Conservation (phyloP, 2,113 vertebrate genomes). For the Notothenia rossii region DNA sequence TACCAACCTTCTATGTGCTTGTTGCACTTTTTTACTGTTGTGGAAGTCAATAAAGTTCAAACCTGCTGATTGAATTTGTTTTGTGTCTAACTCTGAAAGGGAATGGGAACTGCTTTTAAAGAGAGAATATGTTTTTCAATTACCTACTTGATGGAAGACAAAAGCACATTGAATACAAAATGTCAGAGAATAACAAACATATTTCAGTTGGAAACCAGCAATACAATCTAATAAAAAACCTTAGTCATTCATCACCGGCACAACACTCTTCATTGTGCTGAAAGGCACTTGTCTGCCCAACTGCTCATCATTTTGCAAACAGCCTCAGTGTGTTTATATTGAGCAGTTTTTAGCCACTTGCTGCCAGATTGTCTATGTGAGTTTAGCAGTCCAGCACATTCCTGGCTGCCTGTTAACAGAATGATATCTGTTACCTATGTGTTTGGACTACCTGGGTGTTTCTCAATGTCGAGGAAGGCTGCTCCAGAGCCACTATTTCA, state of each 20-base stretch:
- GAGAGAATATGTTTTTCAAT: slow-evolving; percentile 7
- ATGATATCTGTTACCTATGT: slow-evolving; percentile 9
- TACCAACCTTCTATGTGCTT: slow-evolving; percentile 55
- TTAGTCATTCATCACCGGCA: slow-evolving; percentile 4
- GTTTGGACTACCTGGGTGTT: slow-evolving; percentile 12
- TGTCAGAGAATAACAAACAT: slow-evolving; percentile 1
- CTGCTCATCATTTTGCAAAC: slow-evolving; percentile 21
- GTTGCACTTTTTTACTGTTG: slow-evolving; percentile 51
- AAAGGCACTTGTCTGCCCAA: slow-evolving; percentile 24
- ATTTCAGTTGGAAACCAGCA: background rate
- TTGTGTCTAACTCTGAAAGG: slow-evolving; percentile 22
- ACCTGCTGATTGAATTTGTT: slow-evolving; percentile 34
- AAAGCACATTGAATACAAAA: background rate
- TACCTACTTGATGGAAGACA: background rate
- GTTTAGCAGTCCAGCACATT: background rate
- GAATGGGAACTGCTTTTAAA: background rate
- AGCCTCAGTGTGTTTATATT: background rate
- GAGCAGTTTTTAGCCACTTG: slow-evolving; percentile 17
- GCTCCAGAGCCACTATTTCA: too few relatives aligned
- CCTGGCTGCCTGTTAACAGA: slow-evolving; percentile 13
- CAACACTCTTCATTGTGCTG: slow-evolving; percentile 7
- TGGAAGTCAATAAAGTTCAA: slow-evolving; percentile 58
- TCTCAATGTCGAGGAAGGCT: too few relatives aligned
- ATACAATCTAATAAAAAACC: slow-evolving; percentile 1
- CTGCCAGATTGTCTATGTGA: slow-evolving; percentile 22